A percentile compares a stretch with the other conserved stretches of the same genome.
phyloP scores from a whole-genome alignment of 2,888 invertebrate species.

The Lasioglossum zephyrum region DNA sequence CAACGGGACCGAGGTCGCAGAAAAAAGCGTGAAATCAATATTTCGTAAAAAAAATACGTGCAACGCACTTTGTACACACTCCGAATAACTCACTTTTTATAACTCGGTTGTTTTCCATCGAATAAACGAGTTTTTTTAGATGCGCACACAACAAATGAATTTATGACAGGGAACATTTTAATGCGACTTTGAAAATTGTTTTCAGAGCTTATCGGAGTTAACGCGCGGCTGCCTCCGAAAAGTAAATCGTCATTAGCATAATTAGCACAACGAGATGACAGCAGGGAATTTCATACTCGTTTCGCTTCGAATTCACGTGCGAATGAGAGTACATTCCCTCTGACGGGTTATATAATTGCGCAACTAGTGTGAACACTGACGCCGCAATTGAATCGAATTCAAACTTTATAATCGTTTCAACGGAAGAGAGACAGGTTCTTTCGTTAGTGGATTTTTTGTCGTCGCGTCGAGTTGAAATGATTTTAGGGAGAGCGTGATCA shows the following conservation, averaged over 20 bases:
- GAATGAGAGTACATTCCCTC: not conserved
- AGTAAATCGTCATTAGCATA: not conserved
- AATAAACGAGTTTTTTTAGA: not conserved
- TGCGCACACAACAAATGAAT: not conserved
- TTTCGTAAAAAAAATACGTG: not conserved
- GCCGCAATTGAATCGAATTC: not conserved
- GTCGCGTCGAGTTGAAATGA: not conserved
- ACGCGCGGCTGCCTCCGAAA: not conserved
- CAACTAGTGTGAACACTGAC: not conserved
- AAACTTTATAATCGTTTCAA: not conserved
- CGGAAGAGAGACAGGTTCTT: not conserved
- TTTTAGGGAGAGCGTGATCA: not conserved
- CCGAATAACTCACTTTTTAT: not conserved
- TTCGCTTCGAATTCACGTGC: not conserved
- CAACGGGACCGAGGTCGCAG: not conserved
- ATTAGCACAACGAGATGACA: not conserved
- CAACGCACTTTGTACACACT: not conserved
- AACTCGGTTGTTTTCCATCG: not conserved
- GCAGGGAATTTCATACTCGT: not conserved
- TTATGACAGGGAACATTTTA: not conserved
- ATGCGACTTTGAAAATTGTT: not conserved
- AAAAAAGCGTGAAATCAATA: not conserved
- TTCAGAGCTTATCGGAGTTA: not conserved
- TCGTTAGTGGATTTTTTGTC: not conserved
- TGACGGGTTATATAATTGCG: not conserved